Base-by-base conservation (phyloP, 2,113 vertebrate genomes). In the Coptodon bakossiorum region DNA sequence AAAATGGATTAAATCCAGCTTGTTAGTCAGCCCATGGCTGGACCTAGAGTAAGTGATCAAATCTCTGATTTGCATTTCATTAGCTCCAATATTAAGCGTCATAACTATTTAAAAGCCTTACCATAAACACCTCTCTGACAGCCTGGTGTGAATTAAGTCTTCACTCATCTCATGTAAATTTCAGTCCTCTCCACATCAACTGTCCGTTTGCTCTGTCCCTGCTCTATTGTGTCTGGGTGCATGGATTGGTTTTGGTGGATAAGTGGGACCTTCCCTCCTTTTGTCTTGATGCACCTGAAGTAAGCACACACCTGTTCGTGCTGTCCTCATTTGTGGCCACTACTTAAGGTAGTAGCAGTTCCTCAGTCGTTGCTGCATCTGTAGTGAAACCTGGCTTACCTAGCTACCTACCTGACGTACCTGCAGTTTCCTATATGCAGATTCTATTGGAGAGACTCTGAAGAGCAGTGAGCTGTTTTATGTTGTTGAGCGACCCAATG, bases 371-470 rank as follows among this genome's bases (percentile, higher is more conserved):
- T 57, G 12, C 54, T 57, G 12, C 12, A 8, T 1, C 24, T 57
- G 12, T 2, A 57, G 24, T 14, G 54, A 57, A 57, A 1, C 0
- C 54, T 27, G 24, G 1, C 24, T 14, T 56, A 14, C 11, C 54
- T 56, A 24, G n/a, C n/a, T 5, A 56, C 9, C 19, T 53, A 3
- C 54, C 54, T 27, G 22, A 2, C 6, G 1, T 57, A 8, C 54
- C 12, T 3, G 54, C 54, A 27, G 24, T 27, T 27, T 57, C 7
- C 24, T 57, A 57, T 57, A 27, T 27, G 54, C 54, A 27, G 54
- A 57, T 8, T 57, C 22, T 57, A 27, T 57, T 14, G 12, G 54
- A 57, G 54, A 56, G 24, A 57, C 12, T 57, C 2, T 57, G 54
- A 14, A 57, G 54, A 27, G 4, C 54, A 57, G 54, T 57, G 54